Conservation (phyloP, 2,888 invertebrate genomes). For the Sepiola atlantica region DNA sequence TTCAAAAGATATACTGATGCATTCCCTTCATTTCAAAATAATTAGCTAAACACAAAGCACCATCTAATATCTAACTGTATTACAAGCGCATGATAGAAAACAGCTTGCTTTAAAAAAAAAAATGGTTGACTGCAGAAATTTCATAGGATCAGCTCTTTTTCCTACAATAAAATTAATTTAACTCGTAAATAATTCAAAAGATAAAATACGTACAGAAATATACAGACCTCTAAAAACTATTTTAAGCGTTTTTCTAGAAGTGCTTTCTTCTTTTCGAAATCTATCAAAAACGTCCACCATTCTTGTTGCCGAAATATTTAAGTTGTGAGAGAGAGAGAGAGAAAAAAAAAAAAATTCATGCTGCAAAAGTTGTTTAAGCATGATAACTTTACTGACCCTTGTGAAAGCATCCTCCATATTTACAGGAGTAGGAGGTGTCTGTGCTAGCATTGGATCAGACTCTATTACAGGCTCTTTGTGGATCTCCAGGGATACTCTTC, state of each 20-base stretch:
- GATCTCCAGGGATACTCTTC: slow-evolving; percentile 36
- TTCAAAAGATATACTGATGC: not conserved
- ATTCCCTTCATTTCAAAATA: not conserved
- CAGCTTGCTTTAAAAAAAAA: not conserved
- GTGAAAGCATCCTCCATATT: slow-evolving; percentile 47
- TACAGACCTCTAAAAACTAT: not conserved
- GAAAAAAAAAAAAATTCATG: not conserved
- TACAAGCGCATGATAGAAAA: not conserved
- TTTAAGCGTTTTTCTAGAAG: not conserved
- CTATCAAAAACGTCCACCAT: not conserved
- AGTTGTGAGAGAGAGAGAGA: not conserved
- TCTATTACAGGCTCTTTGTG: slow-evolving; percentile 36
- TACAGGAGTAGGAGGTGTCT: slow-evolving; percentile 41
- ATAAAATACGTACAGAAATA: not conserved
- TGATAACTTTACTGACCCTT: slow-evolving; percentile 48
- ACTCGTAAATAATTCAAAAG: not conserved
- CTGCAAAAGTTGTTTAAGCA: slow-evolving; percentile 40
- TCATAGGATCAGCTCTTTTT: not conserved
- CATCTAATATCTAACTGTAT: not conserved
- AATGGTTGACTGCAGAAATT: not conserved
- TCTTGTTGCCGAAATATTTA: not conserved
- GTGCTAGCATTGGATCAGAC: slow-evolving; percentile 41
- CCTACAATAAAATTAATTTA: not conserved
- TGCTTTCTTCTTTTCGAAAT: not conserved
- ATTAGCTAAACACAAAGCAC: not conserved